Evolutionary conservation across 53 echinoderm and acorn worm genomes (phyloP), one percentile per base, ranked within the genome.

Genomic region (Antedon mediterranea): DNA sequence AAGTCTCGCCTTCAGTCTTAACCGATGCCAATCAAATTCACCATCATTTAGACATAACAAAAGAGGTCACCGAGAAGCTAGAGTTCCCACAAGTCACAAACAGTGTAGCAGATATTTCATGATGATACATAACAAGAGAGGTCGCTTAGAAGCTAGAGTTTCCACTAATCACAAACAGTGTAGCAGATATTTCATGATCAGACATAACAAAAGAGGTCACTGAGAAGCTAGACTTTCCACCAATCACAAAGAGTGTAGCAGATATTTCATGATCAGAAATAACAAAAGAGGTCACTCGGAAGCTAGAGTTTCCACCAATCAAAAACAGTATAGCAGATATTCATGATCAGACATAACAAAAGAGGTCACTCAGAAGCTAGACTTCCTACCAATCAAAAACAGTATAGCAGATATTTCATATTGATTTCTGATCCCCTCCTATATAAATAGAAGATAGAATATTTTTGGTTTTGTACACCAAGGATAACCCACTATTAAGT

Each of bases 91-190:
- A 0, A 28, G 73, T 42, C 74, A 34, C 57, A n/a, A n/a, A n/a
- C n/a, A n/a, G n/a, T n/a, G n/a, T n/a, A 57, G 57, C 14, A 2
- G 57, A 23, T 57, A 18, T 26, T 18, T 57, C 14, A 37, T 37
- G 37, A 37, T 37, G n/a, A 76, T 92, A 92, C 57, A n/a, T 85
- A 31, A 85, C 85, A 72, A 43, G 71, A 20, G 82, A 89, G 74
- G 81, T 85, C 13, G 84, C 33, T 42, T 92, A 88, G 71, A 85
- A 82, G 75, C 76, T 97, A 44, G 89, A 88, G 29, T 90, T 92
- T n/a, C 37, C 11, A 37, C 37, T 37, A 37, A 6, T 37, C 4
- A 6, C 37, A 37, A 37, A 37, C 37, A 37, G 37, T 37, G 37
- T 11, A 37, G 37, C 11, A 37, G 4, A 37, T 37, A 6, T 4